These are phyloP conservation scores for Leguminivora glycinivorella DNA, from an alignment of 1,140 invertebrate genomes.

Conservation along the genomic window DNA sequence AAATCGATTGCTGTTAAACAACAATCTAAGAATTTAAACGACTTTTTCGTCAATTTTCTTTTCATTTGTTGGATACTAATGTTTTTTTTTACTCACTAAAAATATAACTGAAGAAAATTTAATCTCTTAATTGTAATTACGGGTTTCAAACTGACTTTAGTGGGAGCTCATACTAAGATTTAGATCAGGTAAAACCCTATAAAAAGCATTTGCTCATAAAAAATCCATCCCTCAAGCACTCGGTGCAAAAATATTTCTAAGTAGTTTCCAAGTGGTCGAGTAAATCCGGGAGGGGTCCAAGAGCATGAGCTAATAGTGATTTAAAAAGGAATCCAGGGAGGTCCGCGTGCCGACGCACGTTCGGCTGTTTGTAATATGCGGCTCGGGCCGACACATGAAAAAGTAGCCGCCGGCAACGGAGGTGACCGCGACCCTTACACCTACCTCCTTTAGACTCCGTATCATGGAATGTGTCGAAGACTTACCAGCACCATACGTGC, in stretches of 20 bases:
- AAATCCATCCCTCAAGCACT: slow-evolving; percentile 30
- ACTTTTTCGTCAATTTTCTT: slow-evolving; percentile 32
- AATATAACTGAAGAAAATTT: not conserved
- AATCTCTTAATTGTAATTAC: not conserved
- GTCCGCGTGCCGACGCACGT: slow-evolving; percentile 42
- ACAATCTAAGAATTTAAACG: slow-evolving; percentile 64
- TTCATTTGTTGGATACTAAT: slow-evolving; percentile 1
- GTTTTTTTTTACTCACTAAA: too few relatives aligned
- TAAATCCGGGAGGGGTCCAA: slow-evolving; percentile 36
- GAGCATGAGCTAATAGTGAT: slow-evolving; percentile 38
- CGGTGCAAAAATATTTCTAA: slow-evolving; percentile 13
- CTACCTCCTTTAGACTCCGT: not conserved
- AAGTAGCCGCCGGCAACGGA: slow-evolving; percentile 39
- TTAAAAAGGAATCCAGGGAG: slow-evolving; percentile 40
- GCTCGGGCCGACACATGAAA: slow-evolving; percentile 38
- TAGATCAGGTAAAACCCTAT: not conserved
- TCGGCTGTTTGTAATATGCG: slow-evolving; percentile 49
- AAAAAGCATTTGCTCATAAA: slow-evolving; percentile 29
- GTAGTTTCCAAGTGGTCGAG: slow-evolving; percentile 30
- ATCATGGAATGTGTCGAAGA: not conserved
- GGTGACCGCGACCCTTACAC: slow-evolving; percentile 44
- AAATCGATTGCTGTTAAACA: slow-evolving; percentile 76
- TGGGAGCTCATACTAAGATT: not conserved
- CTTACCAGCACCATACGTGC: not conserved
- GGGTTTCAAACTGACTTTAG: not conserved